A percentile compares a stretch with the other conserved stretches of the same genome.
These are phyloP conservation scores for Anomalospiza imberbis DNA, from an alignment of 2,797 vertebrate species.

Conservation along the genomic window DNA sequence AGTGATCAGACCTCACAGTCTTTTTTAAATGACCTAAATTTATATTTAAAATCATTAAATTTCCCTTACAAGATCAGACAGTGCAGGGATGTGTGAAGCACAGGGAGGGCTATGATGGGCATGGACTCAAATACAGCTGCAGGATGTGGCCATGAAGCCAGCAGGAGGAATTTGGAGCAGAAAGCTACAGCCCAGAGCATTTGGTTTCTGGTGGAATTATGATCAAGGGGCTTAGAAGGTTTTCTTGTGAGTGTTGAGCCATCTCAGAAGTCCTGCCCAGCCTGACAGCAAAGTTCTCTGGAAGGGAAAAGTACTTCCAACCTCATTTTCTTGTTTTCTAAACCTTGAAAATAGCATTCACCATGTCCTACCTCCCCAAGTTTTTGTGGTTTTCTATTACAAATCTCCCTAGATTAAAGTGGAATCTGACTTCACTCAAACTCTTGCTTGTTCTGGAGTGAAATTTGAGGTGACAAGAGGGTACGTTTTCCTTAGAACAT, in stretches of 20 bases:
- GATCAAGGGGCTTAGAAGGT: not conserved
- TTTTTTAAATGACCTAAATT: not conserved
- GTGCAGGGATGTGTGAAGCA: not conserved
- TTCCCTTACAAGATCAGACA: not conserved
- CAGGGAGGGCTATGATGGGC: accelerated
- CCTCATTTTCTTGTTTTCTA: not conserved
- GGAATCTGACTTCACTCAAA: not conserved
- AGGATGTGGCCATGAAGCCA: not conserved
- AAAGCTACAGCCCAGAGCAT: not conserved
- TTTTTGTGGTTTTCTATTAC: not conserved
- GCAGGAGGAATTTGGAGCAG: not conserved
- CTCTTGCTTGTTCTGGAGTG: not conserved
- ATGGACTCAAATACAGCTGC: not conserved
- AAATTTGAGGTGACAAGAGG: not conserved
- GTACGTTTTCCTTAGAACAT: accelerated
- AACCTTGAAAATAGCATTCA: not conserved
- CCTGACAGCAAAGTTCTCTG: not conserved
- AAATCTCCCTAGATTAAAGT: not conserved
- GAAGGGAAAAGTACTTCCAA: not conserved
- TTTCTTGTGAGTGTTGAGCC: not conserved
- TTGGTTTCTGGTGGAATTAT: not conserved
- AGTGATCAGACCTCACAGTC: not conserved
- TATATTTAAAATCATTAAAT: not conserved
- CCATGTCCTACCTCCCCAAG: not conserved
- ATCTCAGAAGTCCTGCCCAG: not conserved